Conservation (phyloP, 2,113 vertebrate species). For the Monopterus albus region DNA sequence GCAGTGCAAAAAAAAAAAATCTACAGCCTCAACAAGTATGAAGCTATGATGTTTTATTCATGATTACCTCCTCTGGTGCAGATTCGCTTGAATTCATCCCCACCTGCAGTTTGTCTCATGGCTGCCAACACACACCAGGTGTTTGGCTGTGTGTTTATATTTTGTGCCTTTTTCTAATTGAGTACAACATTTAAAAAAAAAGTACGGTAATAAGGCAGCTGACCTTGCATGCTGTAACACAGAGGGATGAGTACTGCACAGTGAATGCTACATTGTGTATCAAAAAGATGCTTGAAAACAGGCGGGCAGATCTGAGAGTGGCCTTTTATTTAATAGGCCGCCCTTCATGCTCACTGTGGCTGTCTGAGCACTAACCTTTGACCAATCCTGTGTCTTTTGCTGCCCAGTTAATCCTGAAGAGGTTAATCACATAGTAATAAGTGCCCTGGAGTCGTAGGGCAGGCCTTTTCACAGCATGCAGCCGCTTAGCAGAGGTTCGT, state of each 20-base stretch:
- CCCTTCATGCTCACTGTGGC: constrained; percentile 54
- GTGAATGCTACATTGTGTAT: constrained; percentile 5
- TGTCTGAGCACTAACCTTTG: constrained; percentile 55
- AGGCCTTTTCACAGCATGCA: constrained; percentile 34
- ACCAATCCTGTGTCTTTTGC: constrained; percentile 55
- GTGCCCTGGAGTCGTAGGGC: constrained; percentile 28
- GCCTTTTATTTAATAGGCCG: constrained; percentile 59
- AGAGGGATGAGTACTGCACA: constrained; percentile 9
- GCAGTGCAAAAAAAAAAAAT: constrained; percentile 50
- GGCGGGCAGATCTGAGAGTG: constrained; percentile 34
- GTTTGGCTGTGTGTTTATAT: constrained; percentile 54
- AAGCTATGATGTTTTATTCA: constrained; percentile 72
- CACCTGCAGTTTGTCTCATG: constrained; percentile 57
- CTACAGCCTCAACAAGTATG: constrained; percentile 54
- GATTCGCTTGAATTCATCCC: constrained; percentile 63
- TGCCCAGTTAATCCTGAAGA: constrained; percentile 62
- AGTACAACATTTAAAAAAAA: constrained; percentile 59
- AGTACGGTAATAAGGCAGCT: constrained; percentile 60
- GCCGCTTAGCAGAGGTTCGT: constrained; percentile 13
- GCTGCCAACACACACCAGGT: constrained; percentile 64
- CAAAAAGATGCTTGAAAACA: constrained; percentile 40
- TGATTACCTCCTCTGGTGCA: constrained; percentile 57
- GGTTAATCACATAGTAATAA: constrained; percentile 74
- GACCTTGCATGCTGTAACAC: constrained; percentile 59
- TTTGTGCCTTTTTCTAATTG: constrained; percentile 65